Conservation (phyloP, 2,797 vertebrate genomes). For the Otus scops region DNA sequence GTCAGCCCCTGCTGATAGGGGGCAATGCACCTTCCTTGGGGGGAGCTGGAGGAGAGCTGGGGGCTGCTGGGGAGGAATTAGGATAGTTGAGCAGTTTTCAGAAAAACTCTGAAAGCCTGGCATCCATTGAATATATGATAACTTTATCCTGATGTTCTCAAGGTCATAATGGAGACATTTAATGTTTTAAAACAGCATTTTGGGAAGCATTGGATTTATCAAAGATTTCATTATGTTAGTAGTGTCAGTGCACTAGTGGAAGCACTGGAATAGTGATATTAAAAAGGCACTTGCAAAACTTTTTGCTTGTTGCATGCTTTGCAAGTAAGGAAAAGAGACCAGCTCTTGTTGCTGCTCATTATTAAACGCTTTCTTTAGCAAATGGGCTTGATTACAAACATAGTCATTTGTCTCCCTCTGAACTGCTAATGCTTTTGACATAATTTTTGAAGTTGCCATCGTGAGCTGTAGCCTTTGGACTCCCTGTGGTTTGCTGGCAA, state of each 20-base stretch:
- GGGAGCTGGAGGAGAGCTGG: not conserved
- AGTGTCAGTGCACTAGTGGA: not conserved
- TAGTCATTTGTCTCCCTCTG: not conserved
- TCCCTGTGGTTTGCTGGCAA: not conserved
- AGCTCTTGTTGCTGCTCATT: not conserved
- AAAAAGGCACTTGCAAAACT: not conserved
- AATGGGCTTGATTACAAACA: not conserved
- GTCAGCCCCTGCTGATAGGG: fast-evolving
- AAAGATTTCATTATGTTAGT: not conserved
- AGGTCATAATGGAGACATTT: not conserved
- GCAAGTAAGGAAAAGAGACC: not conserved
- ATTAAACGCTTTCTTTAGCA: not conserved
- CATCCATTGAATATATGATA: fast-evolving
- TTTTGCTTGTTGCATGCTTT: not conserved
- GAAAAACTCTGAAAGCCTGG: not conserved
- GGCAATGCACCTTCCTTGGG: not conserved
- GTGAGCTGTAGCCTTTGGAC: not conserved
- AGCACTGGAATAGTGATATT: not conserved
- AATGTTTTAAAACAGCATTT: not conserved
- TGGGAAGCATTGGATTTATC: not conserved
- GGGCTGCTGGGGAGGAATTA: fast-evolving
- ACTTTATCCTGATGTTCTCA: not conserved
- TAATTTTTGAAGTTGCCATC: not conserved
- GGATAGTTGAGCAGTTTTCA: not conserved
- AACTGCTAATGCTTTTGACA: slow-evolving; percentile 10